A percentile compares a stretch with the other conserved stretches of the same genome.
Evolutionary conservation across 2,888 invertebrate species (phyloP).

Genomic region (Papilio protenor): DNA sequence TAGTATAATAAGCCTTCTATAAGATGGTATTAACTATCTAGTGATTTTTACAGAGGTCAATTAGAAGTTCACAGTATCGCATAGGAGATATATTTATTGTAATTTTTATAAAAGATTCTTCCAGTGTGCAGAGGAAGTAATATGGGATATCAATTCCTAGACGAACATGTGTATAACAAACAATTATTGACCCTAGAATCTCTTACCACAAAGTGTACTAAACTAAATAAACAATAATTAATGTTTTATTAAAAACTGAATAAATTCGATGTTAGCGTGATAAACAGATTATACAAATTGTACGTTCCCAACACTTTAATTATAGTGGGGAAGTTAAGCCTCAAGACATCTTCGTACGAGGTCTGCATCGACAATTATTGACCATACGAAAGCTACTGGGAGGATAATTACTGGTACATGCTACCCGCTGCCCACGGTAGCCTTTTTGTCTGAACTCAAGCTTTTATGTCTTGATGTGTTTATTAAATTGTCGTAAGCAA

Average conservation of each 20-base stretch:
- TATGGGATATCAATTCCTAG: neutral
- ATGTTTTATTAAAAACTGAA: slow-evolving; percentile 25
- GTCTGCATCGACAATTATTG: slow-evolving; percentile 34
- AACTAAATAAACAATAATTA: slow-evolving; percentile 32
- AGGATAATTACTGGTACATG: slow-evolving; percentile 26
- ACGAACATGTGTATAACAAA: neutral
- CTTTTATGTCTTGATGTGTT: slow-evolving; percentile 77
- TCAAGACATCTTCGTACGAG: slow-evolving; percentile 32
- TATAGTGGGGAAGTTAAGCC: slow-evolving; percentile 30
- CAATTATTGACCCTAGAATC: neutral
- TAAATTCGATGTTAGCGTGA: slow-evolving; percentile 36
- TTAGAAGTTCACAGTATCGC: too few relatives aligned
- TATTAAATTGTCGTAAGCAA: slow-evolving; percentile 80
- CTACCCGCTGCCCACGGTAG: slow-evolving; percentile 10
- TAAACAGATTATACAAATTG: slow-evolving; percentile 37
- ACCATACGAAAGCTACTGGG: slow-evolving; percentile 38
- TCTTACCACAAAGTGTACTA: neutral
- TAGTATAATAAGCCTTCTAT: too few relatives aligned
- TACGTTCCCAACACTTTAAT: slow-evolving; percentile 33
- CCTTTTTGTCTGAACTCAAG: slow-evolving; percentile 20
- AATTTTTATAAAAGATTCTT: neutral
- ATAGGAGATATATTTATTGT: neutral
- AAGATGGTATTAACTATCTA: too few relatives aligned
- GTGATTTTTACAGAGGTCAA: neutral
- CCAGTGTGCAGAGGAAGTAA: neutral